Conservation (phyloP, 1,140 invertebrate genomes). For the Samia ricini region DNA sequence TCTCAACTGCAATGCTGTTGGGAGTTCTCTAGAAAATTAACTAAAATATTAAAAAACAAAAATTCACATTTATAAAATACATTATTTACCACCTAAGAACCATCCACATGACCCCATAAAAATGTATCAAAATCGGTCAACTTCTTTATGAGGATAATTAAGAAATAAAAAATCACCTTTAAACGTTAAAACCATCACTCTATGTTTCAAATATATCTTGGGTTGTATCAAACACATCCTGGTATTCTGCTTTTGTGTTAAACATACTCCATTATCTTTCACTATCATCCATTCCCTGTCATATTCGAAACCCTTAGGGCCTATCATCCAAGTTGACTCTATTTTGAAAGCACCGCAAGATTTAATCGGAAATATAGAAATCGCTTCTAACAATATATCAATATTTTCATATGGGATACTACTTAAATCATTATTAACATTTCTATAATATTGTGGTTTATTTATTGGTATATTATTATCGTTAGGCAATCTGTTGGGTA, state of each 20-base stretch:
- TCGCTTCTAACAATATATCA: constrained; percentile 73
- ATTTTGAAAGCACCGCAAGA: constrained; percentile 91
- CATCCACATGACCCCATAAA: too few relatives aligned
- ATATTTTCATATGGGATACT: constrained; percentile 17
- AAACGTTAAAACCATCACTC: constrained; percentile 82
- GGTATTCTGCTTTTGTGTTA: constrained; percentile 93
- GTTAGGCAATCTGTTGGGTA: constrained; percentile 25
- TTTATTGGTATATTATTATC: constrained; percentile 21
- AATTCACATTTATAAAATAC: too few relatives aligned
- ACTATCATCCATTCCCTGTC: constrained; percentile 97
- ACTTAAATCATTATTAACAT: constrained; percentile 13
- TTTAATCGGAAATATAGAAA: constrained; percentile 96
- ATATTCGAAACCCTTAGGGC: constrained; percentile 87
- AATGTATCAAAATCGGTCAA: too few relatives aligned
- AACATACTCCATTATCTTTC: constrained; percentile 84
- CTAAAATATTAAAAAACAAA: too few relatives aligned
- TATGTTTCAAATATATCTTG: constrained; percentile 80
- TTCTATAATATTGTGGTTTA: constrained; percentile 15
- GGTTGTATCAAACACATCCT: constrained; percentile 91
- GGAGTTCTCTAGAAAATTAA: too few relatives aligned
- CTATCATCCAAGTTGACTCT: constrained; percentile 83
- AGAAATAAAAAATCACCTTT: constrained; percentile 74
- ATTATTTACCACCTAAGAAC: too few relatives aligned
- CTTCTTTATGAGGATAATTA: too few relatives aligned
- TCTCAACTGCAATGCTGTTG: too few relatives aligned